Evolutionary conservation across 2,797 vertebrate genomes (phyloP).

Genomic region (Pseudochirops cupreus): DNA sequence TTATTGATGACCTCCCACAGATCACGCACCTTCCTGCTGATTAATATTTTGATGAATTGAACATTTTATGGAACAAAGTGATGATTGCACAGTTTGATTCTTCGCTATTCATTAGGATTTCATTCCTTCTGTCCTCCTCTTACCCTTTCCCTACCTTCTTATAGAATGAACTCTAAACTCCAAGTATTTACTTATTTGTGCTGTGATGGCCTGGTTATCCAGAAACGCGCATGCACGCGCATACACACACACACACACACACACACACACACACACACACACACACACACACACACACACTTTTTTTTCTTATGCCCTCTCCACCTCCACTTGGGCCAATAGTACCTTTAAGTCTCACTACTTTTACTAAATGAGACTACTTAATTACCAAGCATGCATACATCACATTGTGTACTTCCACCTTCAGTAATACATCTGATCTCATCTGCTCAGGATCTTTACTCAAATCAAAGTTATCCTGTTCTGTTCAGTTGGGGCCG

Average conservation of each 20-base stretch:
- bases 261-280: not conserved
- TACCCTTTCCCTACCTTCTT: constrained; percentile 2
- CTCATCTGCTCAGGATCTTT: constrained; percentile 84
- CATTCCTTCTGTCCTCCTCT: not conserved
- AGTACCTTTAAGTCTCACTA: constrained; percentile 81
- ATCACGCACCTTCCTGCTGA: not conserved
- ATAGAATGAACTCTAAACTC: constrained; percentile 1
- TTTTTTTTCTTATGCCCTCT: constrained; percentile 68
- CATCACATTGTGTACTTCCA: constrained; percentile 82
- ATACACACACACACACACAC: not conserved
- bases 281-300: not conserved
- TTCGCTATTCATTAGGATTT: constrained; percentile 26
- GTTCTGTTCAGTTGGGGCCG: constrained; percentile 79
- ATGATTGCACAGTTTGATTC: not conserved
- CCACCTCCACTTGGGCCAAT: constrained; percentile 74
- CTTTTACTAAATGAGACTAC: constrained; percentile 85
- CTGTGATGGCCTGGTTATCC: not conserved
- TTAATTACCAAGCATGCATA: constrained; percentile 87
- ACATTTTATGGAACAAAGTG: not conserved
- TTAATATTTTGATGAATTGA: not conserved
- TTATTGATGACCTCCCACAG: not conserved
- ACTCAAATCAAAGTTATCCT: constrained; percentile 86
- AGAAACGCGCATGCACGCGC: constrained; percentile 27
- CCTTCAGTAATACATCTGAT: constrained; percentile 80
- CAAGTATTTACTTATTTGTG: not conserved